Evolutionary conservation across 2,113 vertebrate genomes (phyloP), one percentile per base, ranked within the genome.

Genomic region (Ancistrus triradiatus): DNA sequence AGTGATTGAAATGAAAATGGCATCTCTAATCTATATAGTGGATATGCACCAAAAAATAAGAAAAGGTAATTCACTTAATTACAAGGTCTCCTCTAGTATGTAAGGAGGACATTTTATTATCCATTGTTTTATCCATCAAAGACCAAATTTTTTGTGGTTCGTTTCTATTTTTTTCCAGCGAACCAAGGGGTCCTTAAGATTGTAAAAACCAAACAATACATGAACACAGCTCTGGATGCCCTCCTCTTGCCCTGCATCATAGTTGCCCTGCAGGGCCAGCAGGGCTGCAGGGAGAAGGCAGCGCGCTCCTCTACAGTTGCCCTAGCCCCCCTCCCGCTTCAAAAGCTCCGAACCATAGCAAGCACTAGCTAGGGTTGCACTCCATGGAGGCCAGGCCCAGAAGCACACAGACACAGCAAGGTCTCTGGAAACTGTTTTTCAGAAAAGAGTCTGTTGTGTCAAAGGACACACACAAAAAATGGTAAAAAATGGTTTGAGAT

Each of bases 341-440:
- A 92, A 77, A 52, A 99, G 76, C 75, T 99, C 96, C 0, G 92
- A 85, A 1, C n/a, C n/a, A 98, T 85, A 0, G 95, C 93, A n/a
- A 22, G 95, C 96, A 50, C 87, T 87, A 22, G 95, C 90, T 28
- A 99, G 82, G 0, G 93, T 96, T 7, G 75, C 79, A 43, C 95
- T 10, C 89, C 74, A 69, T 90, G 85, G 28, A 90, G n/a, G n/a
- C 89, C 75, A 99, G 66, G 13, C 94, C 96, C 24, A 99, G 77
- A n/a, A 0, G 94, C 87, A 69, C 95, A 98, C 7, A 99, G 80
- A 69, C 92, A 87, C 72, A 90, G 88, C 70, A 99, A 87, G 53
- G 94, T 96, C 84, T 95, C 94, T 0, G 50, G 42, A 61, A 85
- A 85, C 1, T 93, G 91, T 98, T 91, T 78, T 97, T 94, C 67